Conservation (phyloP, 2,113 vertebrate species). For the Misgurnus mizolepis region DNA sequence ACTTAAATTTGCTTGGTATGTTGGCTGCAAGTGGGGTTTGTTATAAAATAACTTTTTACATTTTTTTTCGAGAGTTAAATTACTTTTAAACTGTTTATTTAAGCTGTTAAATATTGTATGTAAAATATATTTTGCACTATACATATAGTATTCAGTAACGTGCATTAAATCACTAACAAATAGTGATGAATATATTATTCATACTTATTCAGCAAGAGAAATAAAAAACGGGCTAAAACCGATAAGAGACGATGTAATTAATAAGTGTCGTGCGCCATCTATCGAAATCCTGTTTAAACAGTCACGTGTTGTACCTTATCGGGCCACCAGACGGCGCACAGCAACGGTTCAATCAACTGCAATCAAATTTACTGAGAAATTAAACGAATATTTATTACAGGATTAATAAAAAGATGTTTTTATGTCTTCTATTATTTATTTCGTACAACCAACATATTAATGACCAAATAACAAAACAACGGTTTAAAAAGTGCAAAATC, state of each 20-base stretch:
- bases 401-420: not conserved
- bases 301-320: not conserved
- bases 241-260: not conserved
- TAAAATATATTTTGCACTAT: no score
- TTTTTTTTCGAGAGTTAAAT: no score
- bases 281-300: conserved; percentile 8
- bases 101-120: no score
- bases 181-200: no score
- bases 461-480: not conserved
- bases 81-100: no score
- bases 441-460: not conserved
- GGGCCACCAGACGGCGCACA: conserved; percentile 65
- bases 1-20: no score
- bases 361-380: not conserved
- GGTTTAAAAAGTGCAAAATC: not conserved
- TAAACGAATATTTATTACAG: not conserved
- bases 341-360: not conserved
- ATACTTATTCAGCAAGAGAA: not conserved
- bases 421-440: not conserved
- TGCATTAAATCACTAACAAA: no score
- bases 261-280: conserved; percentile 65
- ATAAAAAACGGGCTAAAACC: not conserved
- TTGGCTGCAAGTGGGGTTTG: no score
- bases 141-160: no score
- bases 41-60: no score